Base-by-base conservation (phyloP, 2,113 vertebrate species). In the Pterocles burchelli region DNA sequence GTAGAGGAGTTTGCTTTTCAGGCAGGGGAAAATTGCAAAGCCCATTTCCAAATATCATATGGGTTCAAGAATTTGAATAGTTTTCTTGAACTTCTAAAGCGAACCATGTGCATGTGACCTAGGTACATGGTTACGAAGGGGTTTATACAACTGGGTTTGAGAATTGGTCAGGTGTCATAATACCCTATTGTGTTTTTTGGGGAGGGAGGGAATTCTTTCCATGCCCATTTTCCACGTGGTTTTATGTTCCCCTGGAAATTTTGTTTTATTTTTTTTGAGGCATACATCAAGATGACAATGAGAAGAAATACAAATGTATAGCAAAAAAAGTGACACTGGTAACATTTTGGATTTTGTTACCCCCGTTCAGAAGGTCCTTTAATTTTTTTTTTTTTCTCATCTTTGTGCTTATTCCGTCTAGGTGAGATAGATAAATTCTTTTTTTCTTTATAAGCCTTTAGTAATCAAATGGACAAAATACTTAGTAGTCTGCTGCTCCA, bases 81-180 rank as follows among this genome's bases (percentile, higher is more conserved):
- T 85, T 83, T 75, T 59, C 38, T 62, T 79, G 34, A 65, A 45
- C 29, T 90, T 91, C 31, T 43, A 4, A 70, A 73, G 41, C 1
- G 1, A 76, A 49, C 33, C 41, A n/a, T 0, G 1, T 61, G 24
- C 16, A 2, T 21, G 9, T 33, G 34, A 29, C 52, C 2, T 19
- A 67, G 12, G 18, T 62, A 34, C 3, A 1, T 55, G 26, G 15
- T 22, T 68, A 24, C 1, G 8, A 72, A 67, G 28, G 67, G 24
- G 6, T 63, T 72, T 45, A 31, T 52, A 17, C 13, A 38, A 0
- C 13, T 52, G 20, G 2, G 4, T 75, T 63, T 33, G 26, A 75
- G 85, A 89, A 78, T 25, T 67, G 14, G 4, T 71, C 24, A 82
- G 28, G 11, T 75, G 24, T 81, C 15, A 10, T 48, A 52, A 61